These are phyloP conservation scores for Trichopoda pennipes DNA, from an alignment of 2,888 invertebrate species.

Conservation along the genomic window DNA sequence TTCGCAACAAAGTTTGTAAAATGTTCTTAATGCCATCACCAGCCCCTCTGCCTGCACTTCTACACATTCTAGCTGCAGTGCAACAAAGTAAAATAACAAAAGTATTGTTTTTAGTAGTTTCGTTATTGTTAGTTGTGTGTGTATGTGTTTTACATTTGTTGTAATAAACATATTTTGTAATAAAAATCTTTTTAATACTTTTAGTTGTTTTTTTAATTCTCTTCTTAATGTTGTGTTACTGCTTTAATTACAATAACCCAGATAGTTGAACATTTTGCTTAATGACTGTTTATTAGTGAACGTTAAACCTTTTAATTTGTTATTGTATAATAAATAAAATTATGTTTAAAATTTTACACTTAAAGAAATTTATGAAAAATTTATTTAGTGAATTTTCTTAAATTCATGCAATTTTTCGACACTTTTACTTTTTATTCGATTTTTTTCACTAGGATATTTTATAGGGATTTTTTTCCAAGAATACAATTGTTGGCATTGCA, in stretches of 20 bases:
- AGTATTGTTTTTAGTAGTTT: neutral
- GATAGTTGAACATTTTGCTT: neutral
- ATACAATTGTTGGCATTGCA: too few species aligned
- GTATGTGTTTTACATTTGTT: constrained; percentile 8
- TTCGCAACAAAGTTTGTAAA: constrained; percentile 31
- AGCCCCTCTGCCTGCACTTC: too few species aligned
- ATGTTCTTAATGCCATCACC: constrained; percentile 33
- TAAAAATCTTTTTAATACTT: constrained; percentile 37
- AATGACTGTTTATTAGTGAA: neutral
- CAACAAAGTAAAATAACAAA: neutral
- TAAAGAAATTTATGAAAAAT: too few species aligned
- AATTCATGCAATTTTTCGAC: too few species aligned
- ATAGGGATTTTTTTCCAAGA: too few species aligned
- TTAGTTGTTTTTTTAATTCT: constrained; percentile 36
- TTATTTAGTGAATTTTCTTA: too few species aligned
- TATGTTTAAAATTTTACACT: too few species aligned
- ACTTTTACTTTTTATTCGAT: too few species aligned
- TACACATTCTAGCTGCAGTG: neutral
- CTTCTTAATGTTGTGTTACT: constrained; percentile 7
- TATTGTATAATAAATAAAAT: neutral
- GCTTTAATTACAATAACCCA: constrained; percentile 19
- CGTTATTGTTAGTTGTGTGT: constrained; percentile 36
- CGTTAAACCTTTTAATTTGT: neutral
- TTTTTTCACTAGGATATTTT: too few species aligned
- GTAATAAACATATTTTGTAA: constrained; percentile 46